phyloP scores from a whole-genome alignment of 2,888 invertebrate species.

The Tetragnatha montana region DNA sequence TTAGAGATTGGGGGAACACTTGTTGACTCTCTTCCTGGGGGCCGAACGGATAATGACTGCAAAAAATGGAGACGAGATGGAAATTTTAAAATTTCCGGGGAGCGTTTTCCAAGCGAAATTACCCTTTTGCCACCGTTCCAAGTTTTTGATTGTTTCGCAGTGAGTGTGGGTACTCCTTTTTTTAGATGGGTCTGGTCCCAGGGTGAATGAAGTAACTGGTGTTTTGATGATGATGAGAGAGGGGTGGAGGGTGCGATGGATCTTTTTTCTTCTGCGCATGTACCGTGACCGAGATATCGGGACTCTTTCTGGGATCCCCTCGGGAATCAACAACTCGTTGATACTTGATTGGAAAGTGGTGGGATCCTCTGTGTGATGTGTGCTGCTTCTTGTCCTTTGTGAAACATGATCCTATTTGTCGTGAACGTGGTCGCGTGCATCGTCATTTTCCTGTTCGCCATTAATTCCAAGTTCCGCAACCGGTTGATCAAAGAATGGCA shows the following conservation, averaged over 20 bases:
- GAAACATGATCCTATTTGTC: slow-evolving; percentile 68
- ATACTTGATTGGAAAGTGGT: slow-evolving; percentile 67
- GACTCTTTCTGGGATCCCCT: slow-evolving; percentile 47
- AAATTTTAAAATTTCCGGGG: slow-evolving; percentile 29
- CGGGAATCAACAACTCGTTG: slow-evolving; percentile 59
- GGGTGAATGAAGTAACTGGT: slow-evolving; percentile 61
- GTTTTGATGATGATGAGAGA: slow-evolving; percentile 60
- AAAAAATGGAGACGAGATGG: not conserved
- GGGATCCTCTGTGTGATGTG: slow-evolving; percentile 58
- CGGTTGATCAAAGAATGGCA: slow-evolving; percentile 54
- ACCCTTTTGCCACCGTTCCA: slow-evolving; percentile 52
- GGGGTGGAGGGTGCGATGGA: slow-evolving; percentile 59
- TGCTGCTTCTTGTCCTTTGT: slow-evolving; percentile 50
- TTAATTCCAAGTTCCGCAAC: slow-evolving; percentile 67
- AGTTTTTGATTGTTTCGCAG: slow-evolving; percentile 61
- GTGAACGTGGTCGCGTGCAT: slow-evolving; percentile 64
- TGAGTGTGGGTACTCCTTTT: slow-evolving; percentile 65
- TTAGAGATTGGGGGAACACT: slow-evolving; percentile 56
- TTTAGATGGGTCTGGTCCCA: slow-evolving; percentile 54
- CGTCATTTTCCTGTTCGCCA: slow-evolving; percentile 63
- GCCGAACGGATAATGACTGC: slow-evolving; percentile 45
- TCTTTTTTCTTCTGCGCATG: slow-evolving; percentile 70
- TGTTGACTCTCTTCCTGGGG: slow-evolving; percentile 48
- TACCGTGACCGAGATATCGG: slow-evolving; percentile 69
- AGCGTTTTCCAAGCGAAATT: slow-evolving; percentile 52